Conservation (phyloP, 2,888 invertebrate genomes). For the Tetranychus truncatus region DNA sequence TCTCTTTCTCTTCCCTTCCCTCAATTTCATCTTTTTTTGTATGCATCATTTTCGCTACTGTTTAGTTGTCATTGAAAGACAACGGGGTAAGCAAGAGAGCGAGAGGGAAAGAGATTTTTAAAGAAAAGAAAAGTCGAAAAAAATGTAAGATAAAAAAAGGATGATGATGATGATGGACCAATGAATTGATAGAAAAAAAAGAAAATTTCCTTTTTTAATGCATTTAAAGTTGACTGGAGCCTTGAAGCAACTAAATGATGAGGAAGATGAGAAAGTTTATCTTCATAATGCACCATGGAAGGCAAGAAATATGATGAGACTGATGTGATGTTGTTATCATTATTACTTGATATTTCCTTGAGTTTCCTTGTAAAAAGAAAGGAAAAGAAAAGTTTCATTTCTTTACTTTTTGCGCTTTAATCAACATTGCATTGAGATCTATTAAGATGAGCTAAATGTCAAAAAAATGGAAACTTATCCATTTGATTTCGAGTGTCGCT, state of each 20-base stretch:
- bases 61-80: neutral
- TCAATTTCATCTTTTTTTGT: neutral
- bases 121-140: neutral
- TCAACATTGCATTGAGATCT: no score
- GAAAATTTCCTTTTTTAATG: neutral
- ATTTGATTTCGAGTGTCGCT: no score
- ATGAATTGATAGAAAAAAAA: neutral
- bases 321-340: neutral
- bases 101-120: neutral
- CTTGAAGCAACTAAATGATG: neutral
- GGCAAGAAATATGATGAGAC: neutral
- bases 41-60: neutral
- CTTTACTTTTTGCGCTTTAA: no score
- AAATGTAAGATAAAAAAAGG: neutral
- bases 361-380: no score
- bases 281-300: neutral
- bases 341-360: neutral
- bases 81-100: neutral
- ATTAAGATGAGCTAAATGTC: no score
- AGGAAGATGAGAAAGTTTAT: neutral
- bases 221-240: neutral
- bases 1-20: conserved; percentile 9
- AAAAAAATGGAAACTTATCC: no score
- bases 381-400: no score
- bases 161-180: neutral